These are phyloP conservation scores for Jacana jacana DNA, from an alignment of 2,113 vertebrate species.

Conservation along the genomic window DNA sequence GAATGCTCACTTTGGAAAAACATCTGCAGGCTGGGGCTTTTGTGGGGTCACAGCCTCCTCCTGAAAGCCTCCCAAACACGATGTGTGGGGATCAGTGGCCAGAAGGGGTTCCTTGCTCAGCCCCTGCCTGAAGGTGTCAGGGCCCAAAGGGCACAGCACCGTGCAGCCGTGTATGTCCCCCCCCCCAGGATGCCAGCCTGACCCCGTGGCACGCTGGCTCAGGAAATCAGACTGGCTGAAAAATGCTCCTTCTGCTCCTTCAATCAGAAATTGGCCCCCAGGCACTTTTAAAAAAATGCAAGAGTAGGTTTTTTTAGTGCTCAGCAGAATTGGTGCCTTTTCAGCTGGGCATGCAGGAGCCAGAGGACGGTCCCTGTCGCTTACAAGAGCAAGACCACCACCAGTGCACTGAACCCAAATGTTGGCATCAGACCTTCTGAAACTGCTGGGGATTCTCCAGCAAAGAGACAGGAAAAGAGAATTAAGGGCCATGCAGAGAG, in stretches of 20 bases:
- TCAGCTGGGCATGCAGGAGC: background rate
- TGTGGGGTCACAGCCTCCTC: background rate
- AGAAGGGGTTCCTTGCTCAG: background rate
- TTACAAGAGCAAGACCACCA: background rate
- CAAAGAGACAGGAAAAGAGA: background rate
- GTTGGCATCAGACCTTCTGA: background rate
- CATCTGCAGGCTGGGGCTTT: background rate
- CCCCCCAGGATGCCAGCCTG: background rate
- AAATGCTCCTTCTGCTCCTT: background rate
- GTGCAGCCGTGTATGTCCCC: background rate
- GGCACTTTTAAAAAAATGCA: background rate
- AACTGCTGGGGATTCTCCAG: background rate
- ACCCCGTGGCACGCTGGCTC: accelerated
- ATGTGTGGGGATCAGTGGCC: background rate
- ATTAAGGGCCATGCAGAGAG: background rate
- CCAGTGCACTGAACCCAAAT: background rate
- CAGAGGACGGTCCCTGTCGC: background rate
- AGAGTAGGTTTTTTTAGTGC: background rate
- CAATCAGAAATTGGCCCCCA: background rate
- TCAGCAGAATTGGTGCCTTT: background rate
- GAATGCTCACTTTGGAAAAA: background rate
- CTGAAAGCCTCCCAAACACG: background rate
- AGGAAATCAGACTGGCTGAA: background rate
- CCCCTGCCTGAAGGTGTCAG: background rate
- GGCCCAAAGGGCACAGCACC: background rate